Base-by-base conservation (phyloP, 2,888 invertebrate species). In the Zeuzera pyrina region DNA sequence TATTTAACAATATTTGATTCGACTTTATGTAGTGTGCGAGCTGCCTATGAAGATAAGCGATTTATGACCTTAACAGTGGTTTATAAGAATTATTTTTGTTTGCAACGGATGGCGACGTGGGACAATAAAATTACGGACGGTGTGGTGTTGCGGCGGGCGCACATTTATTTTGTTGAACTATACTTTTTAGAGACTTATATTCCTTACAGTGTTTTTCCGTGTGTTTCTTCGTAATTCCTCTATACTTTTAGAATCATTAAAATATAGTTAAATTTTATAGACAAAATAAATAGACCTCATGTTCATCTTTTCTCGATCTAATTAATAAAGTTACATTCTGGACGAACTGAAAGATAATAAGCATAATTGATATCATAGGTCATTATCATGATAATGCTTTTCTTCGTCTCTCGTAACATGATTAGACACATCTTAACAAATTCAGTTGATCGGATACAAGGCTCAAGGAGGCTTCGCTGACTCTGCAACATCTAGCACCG, bases 1-100 rank as follows among this genome's bases (percentile, higher is more conserved):
- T 63, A 73, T 71, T n/a, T 65, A 73, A 74, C 74, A 73, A 69
- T 70, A 67, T 69, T 64, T 59, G 59, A 60, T 71, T 70, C 63
- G 63, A 61, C 66, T 47, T 64, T 60, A 66, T 42, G 37, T 63
- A 58, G 55, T 64, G 62, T 56, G 57, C 52, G 55, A 54, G 56
- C 45, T 51, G 45, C 42, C 41, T 39, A 42, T 39, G 41, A 39
- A 43, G 57, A 47, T 57, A 52, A 61, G 46, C 60, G 51, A 76
- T 62, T 69, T 67, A 57, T 57, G 53, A 47, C 54, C 66, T 57
- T 69, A 48, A 36, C 31, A 36, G 49, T 54, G 50, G 42, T 63
- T 44, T 43, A 58, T 65, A 79, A 66, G 71, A 66, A 56, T 57
- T 58, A 60, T 59, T 72, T 73, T 72, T 51, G 61, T 51, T 57